These are phyloP conservation scores for Barypeithes pellucidus DNA, from an alignment of 2,888 invertebrate species.

Conservation along the genomic window DNA sequence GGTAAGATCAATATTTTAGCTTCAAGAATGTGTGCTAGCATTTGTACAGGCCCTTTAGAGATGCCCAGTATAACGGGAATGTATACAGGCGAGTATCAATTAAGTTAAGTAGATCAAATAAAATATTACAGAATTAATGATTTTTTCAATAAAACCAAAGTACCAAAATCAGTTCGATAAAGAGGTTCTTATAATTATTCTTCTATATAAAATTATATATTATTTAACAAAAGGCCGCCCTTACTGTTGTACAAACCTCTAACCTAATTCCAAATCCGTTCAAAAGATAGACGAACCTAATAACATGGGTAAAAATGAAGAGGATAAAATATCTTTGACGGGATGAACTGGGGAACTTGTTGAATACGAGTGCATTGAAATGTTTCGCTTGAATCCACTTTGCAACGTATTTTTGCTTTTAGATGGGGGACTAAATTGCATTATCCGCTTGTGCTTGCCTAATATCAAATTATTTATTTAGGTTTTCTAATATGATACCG, in stretches of 20 bases:
- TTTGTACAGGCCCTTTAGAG: too few relatives aligned
- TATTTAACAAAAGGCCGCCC: conserved; percentile 31
- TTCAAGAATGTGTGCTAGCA: too few relatives aligned
- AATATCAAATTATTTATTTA: conserved; percentile 36
- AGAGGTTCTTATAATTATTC: neutral
- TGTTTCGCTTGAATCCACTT: conserved; percentile 41
- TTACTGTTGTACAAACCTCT: conserved; percentile 39
- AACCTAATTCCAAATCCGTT: conserved; percentile 51
- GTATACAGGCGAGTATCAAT: too few relatives aligned
- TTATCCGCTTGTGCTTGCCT: conserved; percentile 22
- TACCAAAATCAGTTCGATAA: neutral
- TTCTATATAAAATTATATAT: conserved; percentile 22
- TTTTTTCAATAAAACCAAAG: neutral
- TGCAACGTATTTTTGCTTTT: conserved; percentile 32
- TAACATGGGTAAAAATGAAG: conserved; percentile 39
- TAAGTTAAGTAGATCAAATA: too few relatives aligned
- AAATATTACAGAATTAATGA: too few relatives aligned
- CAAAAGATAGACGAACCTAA: conserved; percentile 32
- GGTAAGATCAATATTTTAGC: too few relatives aligned
- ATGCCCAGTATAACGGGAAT: too few relatives aligned
- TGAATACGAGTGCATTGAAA: conserved; percentile 44
- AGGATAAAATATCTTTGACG: conserved; percentile 46
- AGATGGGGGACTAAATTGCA: conserved; percentile 38
- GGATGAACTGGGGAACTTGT: conserved; percentile 41
- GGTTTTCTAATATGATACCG: neutral